phyloP scores from a whole-genome alignment of 2,797 vertebrate species.

The Falco cherrug region DNA sequence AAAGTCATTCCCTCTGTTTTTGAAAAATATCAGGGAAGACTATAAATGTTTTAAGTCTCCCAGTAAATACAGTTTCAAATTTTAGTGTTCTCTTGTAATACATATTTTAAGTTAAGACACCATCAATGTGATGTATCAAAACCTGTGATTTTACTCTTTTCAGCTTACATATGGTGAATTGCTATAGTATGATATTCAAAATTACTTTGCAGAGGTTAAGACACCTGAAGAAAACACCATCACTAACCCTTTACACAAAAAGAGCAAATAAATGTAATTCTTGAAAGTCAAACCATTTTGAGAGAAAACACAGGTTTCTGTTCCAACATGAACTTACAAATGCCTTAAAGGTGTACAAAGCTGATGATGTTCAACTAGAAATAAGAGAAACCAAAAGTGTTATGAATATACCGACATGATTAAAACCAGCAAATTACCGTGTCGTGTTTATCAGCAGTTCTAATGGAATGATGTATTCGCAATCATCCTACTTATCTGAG shows the following conservation, averaged over 20 bases:
- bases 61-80: not conserved
- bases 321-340: not conserved
- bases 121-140: not conserved
- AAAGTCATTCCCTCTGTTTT: not conserved
- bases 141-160: not conserved
- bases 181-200: not conserved
- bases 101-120: not conserved
- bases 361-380: not conserved
- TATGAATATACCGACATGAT: not conserved
- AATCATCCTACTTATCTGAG: not conserved
- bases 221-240: not conserved
- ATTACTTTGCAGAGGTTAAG: not conserved
- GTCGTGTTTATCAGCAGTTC: not conserved
- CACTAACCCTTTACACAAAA: not conserved
- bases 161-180: not conserved
- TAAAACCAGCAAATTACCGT: fast-evolving
- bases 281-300: not conserved
- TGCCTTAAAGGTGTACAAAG: not conserved
- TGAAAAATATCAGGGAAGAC: not conserved
- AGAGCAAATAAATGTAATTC: not conserved
- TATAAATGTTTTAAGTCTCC: not conserved
- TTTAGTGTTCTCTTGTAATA: not conserved
- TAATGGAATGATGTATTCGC: not conserved
- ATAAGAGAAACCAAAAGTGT: not conserved
- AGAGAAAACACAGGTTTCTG: not conserved